Evolutionary conservation across 2,797 vertebrate genomes (phyloP).

Genomic region (Echiichthys vipera): DNA sequence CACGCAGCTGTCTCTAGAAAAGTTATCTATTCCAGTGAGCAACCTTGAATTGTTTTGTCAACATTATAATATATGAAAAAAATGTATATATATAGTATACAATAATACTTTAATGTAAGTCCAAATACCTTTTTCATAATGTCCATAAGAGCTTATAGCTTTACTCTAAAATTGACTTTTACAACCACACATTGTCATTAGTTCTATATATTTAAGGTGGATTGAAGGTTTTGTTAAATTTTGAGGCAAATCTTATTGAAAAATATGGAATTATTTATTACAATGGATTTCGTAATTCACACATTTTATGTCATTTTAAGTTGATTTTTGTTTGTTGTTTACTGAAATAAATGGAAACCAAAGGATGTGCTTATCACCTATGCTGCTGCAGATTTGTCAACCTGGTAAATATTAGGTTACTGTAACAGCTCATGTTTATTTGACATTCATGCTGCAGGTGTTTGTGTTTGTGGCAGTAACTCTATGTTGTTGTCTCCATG

Average conservation of each 20-base stretch:
- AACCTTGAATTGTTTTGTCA: neutral
- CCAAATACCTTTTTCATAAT: neutral
- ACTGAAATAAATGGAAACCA: neutral
- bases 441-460: neutral
- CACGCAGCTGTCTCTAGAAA: neutral
- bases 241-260: no score
- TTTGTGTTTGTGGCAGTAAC: no score
- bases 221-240: no score
- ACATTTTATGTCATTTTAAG: neutral
- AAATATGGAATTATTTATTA: neutral
- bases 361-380: neutral
- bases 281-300: neutral
- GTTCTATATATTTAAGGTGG: neutral
- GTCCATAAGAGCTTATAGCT: neutral
- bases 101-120: neutral
- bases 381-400: neutral
- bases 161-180: neutral
- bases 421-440: neutral
- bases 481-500: neutral
- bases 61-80: no score
- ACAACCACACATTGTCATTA: neutral
- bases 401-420: neutral
- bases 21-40: no score
- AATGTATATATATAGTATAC: no score
- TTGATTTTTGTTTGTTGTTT: neutral